Base-by-base conservation (phyloP, 2,888 invertebrate genomes). In the Teinopalpus imperialis region DNA sequence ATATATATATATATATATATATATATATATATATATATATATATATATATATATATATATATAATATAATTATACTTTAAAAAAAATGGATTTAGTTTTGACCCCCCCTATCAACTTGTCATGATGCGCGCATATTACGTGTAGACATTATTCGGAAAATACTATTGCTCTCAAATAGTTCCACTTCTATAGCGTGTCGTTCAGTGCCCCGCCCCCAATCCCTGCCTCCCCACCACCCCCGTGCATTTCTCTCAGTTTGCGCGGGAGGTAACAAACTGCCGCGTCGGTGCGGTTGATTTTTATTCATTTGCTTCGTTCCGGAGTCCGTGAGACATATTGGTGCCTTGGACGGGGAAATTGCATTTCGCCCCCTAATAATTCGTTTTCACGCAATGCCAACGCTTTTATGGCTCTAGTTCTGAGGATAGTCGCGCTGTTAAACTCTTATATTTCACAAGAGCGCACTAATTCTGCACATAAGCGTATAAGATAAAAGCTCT, bases 301-400 rank as follows among this genome's bases (percentile, higher is more conserved):
- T 64, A 64, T 64, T 57, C 64, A 64, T 64, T 64, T 64, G 55
- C 52, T 42, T 43, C 41, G 51, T 56, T 52, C 50, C 57, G 51
- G 51, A 47, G 53, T 55, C 50, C 51, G 49, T 6, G 69, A 69
- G 74, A 74, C 71, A 72, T 69, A 73, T 73, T 56, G 70, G 72
- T 63, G 69, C 63, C 67, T 66, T 63, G 65, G 58, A 54, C 62
- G 55, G 58, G 67, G 59, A 69, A 69, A 74, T 74, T 74, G 73
- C 73, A 73, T 70, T 61, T 61, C 53, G 57, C 61, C 63, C 61
- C 63, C 66, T 64, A 56, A 52, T 69, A 68, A 68, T 72, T 70
- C 58, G 62, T 63, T 63, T 66, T 57, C 65, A 68, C 65, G 68
- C 63, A 61, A 59, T 57, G 53, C 49, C 42, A 54, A 48, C 51